Percentiles rank a stretch among this genome's conserved stretches.
These are phyloP conservation scores for Unio delphinus DNA, from an alignment of 2,888 invertebrate genomes.

Conservation along the genomic window DNA sequence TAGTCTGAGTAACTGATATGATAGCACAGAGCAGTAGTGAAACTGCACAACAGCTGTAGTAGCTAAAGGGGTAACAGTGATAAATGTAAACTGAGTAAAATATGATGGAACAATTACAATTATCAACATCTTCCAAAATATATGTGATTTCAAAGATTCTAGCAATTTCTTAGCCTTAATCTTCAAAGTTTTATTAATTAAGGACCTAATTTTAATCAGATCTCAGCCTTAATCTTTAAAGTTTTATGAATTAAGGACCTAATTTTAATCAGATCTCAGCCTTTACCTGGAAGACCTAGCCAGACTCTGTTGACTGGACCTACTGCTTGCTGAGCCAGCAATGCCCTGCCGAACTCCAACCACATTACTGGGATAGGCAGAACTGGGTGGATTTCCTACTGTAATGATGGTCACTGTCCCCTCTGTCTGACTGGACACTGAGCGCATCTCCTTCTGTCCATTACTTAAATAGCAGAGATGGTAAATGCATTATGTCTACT, in stretches of 20 bases:
- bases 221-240: no score
- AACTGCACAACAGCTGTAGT: no score
- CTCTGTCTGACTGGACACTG: slow-evolving; percentile 67
- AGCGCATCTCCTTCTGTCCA: slow-evolving; percentile 52
- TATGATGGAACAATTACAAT: no score
- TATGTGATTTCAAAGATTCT: no score
- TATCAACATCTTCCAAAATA: no score
- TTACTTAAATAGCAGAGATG: slow-evolving; percentile 13
- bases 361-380: slow-evolving; percentile 55
- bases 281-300: slow-evolving; percentile 51
- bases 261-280: neutral
- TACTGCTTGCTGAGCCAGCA: slow-evolving; percentile 38
- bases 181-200: no score
- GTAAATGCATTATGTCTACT: neutral
- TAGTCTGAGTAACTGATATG: no score
- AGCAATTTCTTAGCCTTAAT: neutral
- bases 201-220: neutral
- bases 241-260: no score
- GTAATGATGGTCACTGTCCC: slow-evolving; percentile 68
- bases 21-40: no score
- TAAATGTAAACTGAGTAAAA: no score
- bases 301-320: slow-evolving; percentile 57
- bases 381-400: slow-evolving; percentile 62
- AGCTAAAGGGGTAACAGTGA: no score
- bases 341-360: slow-evolving; percentile 52